These are phyloP conservation scores for Camponotus vicinus DNA, from an alignment of 1,140 invertebrate species.

Conservation along the genomic window DNA sequence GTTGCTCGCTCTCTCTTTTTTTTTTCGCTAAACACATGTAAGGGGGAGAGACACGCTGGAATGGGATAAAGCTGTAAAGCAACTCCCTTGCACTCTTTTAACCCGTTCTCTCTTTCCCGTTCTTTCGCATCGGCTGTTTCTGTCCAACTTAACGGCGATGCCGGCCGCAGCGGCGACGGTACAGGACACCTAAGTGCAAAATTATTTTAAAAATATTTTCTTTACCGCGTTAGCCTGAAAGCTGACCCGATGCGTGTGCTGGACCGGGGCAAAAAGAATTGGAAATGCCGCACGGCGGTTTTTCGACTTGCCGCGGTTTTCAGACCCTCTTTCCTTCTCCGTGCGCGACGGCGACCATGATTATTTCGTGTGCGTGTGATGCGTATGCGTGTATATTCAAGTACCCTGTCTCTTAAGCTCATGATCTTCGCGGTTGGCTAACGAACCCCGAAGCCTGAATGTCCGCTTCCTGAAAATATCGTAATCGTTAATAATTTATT, in stretches of 20 bases:
- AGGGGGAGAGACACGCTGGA: constrained; percentile 68
- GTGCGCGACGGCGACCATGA: not conserved
- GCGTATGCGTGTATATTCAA: not conserved
- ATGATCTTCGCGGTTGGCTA: constrained; percentile 23
- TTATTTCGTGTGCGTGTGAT: constrained; percentile 20
- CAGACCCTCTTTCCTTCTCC: constrained; percentile 30
- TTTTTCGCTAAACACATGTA: constrained; percentile 73
- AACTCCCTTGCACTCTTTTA: constrained; percentile 55
- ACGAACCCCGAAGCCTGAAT: not conserved
- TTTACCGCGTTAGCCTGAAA: constrained; percentile 84
- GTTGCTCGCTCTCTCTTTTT: not conserved
- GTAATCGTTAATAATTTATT: not conserved
- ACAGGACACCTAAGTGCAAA: constrained; percentile 81
- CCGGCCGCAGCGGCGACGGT: not conserved
- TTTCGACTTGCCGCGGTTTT: constrained; percentile 78
- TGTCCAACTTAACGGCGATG: constrained; percentile 53
- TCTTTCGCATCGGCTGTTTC: constrained; percentile 40
- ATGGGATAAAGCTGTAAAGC: constrained; percentile 70
- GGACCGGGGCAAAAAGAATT: constrained; percentile 79
- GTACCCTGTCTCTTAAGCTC: not conserved
- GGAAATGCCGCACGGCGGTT: constrained; percentile 81
- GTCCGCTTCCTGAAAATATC: not conserved
- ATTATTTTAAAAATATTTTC: constrained; percentile 86
- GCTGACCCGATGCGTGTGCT: constrained; percentile 78
- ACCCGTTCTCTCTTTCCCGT: constrained; percentile 31